These are phyloP conservation scores for Hipparchia sbordonii DNA, from an alignment of 2,888 invertebrate species.

Conservation along the genomic window DNA sequence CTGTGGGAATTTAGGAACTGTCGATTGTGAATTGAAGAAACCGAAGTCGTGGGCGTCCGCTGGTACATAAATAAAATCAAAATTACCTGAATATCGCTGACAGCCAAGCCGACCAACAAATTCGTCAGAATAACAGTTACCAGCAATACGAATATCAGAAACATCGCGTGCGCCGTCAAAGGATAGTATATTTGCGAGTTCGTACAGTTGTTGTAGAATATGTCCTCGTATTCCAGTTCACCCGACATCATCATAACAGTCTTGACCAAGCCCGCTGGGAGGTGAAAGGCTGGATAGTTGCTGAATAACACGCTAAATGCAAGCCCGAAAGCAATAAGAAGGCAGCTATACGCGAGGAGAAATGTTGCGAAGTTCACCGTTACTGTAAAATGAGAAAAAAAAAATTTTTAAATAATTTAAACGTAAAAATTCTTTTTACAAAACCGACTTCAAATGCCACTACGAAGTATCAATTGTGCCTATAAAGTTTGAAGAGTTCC, in stretches of 20 bases:
- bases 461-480: too few relatives aligned
- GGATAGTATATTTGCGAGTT: slow-evolving; percentile 84
- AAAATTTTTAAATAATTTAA: too few relatives aligned
- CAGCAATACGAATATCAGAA: slow-evolving; percentile 89
- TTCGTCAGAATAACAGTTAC: slow-evolving; percentile 93
- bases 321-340: slow-evolving; percentile 90
- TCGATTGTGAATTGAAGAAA: too few relatives aligned
- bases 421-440: too few relatives aligned
- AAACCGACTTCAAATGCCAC: too few relatives aligned
- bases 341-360: slow-evolving; percentile 89
- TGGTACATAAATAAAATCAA: not conserved
- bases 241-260: slow-evolving; percentile 95
- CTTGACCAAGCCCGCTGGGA: slow-evolving; percentile 86
- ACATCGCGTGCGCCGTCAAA: slow-evolving; percentile 89
- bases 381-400: slow-evolving; percentile 83
- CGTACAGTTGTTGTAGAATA: slow-evolving; percentile 85
- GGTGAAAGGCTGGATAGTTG: slow-evolving; percentile 88
- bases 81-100: slow-evolving; percentile 89
- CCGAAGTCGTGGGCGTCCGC: too few relatives aligned
- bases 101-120: slow-evolving; percentile 91
- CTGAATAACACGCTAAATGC: slow-evolving; percentile 92
- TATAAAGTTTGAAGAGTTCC: too few relatives aligned
- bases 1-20: too few relatives aligned
- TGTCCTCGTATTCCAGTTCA: slow-evolving; percentile 92
- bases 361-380: slow-evolving; percentile 92